These are phyloP conservation scores for Macropis europaea DNA, from an alignment of 2,888 invertebrate species.

Conservation along the genomic window DNA sequence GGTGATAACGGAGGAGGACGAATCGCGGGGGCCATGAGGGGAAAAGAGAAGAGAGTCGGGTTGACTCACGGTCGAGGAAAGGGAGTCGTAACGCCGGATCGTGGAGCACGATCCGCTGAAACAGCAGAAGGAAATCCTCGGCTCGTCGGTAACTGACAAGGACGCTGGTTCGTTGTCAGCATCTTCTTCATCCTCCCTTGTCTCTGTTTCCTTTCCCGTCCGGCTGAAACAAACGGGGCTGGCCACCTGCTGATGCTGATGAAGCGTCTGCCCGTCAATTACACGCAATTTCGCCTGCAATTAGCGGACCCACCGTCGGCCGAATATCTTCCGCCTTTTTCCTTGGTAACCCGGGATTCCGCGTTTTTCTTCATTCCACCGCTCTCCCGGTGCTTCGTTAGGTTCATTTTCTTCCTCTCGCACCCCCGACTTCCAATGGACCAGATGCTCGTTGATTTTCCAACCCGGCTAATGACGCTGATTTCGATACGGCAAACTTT, in stretches of 20 bases:
- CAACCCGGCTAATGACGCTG: slow-evolving; percentile 10
- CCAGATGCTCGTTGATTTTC: not conserved
- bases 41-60: slow-evolving; percentile 40
- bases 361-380: slow-evolving; percentile 11
- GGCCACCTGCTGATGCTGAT: slow-evolving; percentile 61
- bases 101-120: slow-evolving; percentile 56
- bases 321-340: slow-evolving; percentile 28
- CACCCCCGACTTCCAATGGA: not conserved
- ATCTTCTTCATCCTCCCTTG: slow-evolving; percentile 26
- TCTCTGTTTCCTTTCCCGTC: not conserved
- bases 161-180: slow-evolving; percentile 29
- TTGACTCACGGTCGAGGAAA: slow-evolving; percentile 28
- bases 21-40: slow-evolving; percentile 17
- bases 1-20: slow-evolving; percentile 21
- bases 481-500: not conserved
- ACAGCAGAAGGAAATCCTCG: slow-evolving; percentile 39
- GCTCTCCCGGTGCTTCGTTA: slow-evolving; percentile 6
- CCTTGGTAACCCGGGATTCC: not conserved
- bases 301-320: slow-evolving; percentile 51
- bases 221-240: not conserved
- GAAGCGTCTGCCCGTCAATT: slow-evolving; percentile 65
- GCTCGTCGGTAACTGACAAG: slow-evolving; percentile 29
- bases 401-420: slow-evolving; percentile 12
- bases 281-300: slow-evolving; percentile 60
- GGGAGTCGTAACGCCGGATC: slow-evolving; percentile 24